Percentiles rank a stretch among this genome's conserved stretches.
Conservation (phyloP, 64 coral and sea anemone genomes). For the Anthopleura sola region DNA sequence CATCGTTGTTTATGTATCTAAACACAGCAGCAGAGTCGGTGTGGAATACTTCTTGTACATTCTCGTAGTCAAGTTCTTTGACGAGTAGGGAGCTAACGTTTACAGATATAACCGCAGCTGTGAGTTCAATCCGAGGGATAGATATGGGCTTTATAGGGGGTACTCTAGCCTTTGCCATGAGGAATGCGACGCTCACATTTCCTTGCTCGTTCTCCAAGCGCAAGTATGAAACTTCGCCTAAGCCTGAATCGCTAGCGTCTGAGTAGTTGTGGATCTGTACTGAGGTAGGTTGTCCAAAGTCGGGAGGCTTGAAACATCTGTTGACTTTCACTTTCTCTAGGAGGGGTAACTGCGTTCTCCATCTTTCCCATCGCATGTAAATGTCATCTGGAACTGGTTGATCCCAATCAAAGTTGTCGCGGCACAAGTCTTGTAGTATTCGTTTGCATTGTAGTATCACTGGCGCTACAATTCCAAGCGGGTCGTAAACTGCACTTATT, state of each 20-base stretch:
- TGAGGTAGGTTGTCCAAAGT: neutral
- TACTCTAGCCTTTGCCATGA: constrained; percentile 31
- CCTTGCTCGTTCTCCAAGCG: constrained; percentile 8
- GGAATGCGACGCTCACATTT: neutral
- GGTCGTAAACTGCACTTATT: constrained; percentile 27
- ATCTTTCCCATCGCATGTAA: constrained; percentile 8
- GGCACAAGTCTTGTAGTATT: constrained; percentile 16
- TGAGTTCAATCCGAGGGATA: constrained; percentile 20
- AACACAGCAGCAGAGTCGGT: neutral
- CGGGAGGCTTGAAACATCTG: constrained; percentile 30
- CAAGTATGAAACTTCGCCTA: constrained; percentile 24
- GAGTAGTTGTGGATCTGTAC: constrained; percentile 31
- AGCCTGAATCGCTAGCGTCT: constrained; percentile 29
- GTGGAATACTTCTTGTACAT: constrained; percentile 18
- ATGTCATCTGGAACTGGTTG: constrained; percentile 10
- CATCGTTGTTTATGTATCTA: neutral
- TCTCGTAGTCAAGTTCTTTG: neutral
- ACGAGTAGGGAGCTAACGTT: neutral
- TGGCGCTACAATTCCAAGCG: constrained; percentile 5
- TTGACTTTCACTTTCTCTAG: constrained; percentile 15
- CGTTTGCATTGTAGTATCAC: neutral
- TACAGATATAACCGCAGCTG: constrained; percentile 10
- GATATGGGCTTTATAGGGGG: constrained; percentile 10
- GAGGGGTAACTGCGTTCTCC: constrained; percentile 19
- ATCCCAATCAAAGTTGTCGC: constrained; percentile 16